A percentile compares a stretch with the other conserved stretches of the same genome.
Evolutionary conservation across 2,797 vertebrate species (phyloP).

Genomic region (Cyclura pinguis): DNA sequence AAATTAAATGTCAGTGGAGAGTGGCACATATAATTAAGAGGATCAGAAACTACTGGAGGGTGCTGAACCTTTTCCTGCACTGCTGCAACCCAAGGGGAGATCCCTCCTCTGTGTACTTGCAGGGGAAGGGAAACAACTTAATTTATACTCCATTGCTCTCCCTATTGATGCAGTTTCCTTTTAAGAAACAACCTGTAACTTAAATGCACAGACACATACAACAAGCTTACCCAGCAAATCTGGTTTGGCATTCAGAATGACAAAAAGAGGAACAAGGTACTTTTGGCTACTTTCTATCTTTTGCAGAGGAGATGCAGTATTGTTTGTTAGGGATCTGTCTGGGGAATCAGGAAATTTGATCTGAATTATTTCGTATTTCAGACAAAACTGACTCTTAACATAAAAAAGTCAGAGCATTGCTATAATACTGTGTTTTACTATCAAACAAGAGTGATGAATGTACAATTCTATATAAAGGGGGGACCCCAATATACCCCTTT

Average conservation of each 20-base stretch:
- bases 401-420: too few species aligned
- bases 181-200: neutral
- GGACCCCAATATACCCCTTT: neutral
- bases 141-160: neutral
- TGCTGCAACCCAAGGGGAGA: neutral
- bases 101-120: neutral
- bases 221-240: too few species aligned
- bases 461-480: too few species aligned
- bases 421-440: too few species aligned
- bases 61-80: neutral
- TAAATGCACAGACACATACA: too few species aligned
- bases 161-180: neutral
- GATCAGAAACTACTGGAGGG: neutral
- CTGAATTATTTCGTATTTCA: too few species aligned
- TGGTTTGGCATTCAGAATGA: neutral
- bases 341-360: too few species aligned
- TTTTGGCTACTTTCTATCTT: neutral
- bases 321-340: too few species aligned
- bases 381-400: too few species aligned
- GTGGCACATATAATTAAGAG: neutral
- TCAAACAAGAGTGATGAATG: too few species aligned
- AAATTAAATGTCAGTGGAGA: neutral
- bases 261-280: neutral
- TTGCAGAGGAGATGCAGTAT: neutral
- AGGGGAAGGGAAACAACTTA: neutral